Conservation (phyloP, 1,140 invertebrate genomes). For the Araneus ventricosus region DNA sequence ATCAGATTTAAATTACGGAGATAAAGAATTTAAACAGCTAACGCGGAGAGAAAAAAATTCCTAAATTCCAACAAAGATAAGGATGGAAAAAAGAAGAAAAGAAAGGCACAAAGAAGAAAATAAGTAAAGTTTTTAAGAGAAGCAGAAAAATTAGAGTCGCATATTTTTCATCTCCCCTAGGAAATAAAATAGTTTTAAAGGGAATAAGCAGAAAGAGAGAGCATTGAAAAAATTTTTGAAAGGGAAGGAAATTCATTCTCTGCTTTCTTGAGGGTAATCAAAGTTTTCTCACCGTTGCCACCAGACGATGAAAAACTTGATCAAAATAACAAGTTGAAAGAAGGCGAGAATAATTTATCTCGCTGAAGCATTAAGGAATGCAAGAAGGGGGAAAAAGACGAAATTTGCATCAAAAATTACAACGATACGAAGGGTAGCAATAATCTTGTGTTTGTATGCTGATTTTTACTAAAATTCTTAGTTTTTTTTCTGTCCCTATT, state of each 20-base stretch:
- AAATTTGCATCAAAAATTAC: background rate
- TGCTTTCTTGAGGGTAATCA: constrained; percentile 8
- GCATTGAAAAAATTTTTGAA: constrained; percentile 3
- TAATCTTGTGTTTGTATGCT: background rate
- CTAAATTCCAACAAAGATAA: background rate
- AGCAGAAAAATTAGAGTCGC: background rate
- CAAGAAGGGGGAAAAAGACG: no score
- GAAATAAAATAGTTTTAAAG: background rate
- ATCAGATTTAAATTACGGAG: constrained; percentile 24
- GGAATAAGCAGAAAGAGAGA: background rate
- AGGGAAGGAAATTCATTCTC: background rate
- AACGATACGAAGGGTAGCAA: background rate
- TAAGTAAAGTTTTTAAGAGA: background rate
- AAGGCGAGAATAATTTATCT: background rate
- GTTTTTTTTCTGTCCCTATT: no score
- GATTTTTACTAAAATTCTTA: no score
- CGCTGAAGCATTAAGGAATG: background rate
- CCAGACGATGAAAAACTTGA: background rate
- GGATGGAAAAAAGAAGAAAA: background rate
- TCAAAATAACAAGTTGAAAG: background rate
- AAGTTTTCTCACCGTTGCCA: background rate
- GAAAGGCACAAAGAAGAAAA: background rate
- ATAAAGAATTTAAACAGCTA: constrained; percentile 14
- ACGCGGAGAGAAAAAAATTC: background rate
- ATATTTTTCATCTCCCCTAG: constrained; percentile 16